Conservation (phyloP, 2,888 invertebrate species). For the Pseudococcus longispinus region DNA sequence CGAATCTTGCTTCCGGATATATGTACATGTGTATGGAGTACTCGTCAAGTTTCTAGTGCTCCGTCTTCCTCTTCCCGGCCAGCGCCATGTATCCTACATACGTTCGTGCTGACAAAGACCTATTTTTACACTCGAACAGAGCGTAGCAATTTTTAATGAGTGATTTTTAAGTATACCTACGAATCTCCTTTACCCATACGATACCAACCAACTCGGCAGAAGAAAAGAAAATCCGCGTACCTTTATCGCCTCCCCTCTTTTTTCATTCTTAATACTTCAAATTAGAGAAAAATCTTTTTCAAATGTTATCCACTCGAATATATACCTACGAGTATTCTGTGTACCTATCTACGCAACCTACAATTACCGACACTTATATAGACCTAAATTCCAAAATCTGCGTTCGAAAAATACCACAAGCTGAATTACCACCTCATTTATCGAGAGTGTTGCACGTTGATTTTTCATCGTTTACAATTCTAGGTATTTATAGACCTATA, state of each 20-base stretch:
- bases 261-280: background rate
- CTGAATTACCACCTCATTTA: background rate
- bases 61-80: background rate
- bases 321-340: background rate
- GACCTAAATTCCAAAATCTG: background rate
- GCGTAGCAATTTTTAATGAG: conserved; percentile 7
- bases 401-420: background rate
- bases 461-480: background rate
- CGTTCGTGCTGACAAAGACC: background rate
- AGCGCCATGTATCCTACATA: background rate
- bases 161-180: background rate
- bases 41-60: background rate
- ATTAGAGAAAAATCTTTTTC: background rate
- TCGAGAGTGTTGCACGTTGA: background rate
- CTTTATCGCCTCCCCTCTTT: background rate
- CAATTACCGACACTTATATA: background rate
- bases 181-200: background rate
- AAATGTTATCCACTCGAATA: background rate
- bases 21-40: background rate
- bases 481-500: no score
- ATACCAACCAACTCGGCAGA: background rate
- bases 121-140: conserved; percentile 2
- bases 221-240: background rate
- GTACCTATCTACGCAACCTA: background rate
- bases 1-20: conserved; percentile 22